Conservation (phyloP, 1,140 invertebrate genomes). For the Cheumatopsyche charites region DNA sequence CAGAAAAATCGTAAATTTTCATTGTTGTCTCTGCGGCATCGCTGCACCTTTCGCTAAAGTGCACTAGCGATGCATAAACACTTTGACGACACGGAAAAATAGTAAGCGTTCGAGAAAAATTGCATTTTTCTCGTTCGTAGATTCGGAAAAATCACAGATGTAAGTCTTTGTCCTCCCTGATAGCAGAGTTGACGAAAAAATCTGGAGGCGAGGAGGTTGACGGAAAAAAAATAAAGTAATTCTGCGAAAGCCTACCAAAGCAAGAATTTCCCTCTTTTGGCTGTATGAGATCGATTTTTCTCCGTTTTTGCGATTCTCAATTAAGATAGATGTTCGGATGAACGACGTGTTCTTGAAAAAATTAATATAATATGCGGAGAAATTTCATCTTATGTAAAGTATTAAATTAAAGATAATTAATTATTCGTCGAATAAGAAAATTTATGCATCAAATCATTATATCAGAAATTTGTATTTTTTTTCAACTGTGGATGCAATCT, state of each 20-base stretch:
- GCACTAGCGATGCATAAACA: neutral
- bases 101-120: constrained; percentile 15
- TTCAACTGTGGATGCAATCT: no score
- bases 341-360: neutral
- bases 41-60: neutral
- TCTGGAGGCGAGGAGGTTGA: neutral
- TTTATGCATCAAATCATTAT: no score
- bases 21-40: neutral
- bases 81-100: neutral
- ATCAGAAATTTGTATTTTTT: no score
- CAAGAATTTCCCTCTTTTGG: neutral
- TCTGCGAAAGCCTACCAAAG: constrained; percentile 21
- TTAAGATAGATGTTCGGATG: constrained; percentile 27
- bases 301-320: constrained; percentile 27
- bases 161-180: neutral
- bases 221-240: constrained; percentile 21
- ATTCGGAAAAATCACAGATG: constrained; percentile 14
- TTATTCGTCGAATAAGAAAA: no score
- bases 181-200: neutral
- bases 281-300: constrained; percentile 6
- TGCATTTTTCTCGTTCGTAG: constrained; percentile 1
- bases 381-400: no score
- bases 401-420: no score
- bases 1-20: constrained; percentile 9
- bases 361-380: neutral